These are phyloP conservation scores for Drosophila eohydei DNA, from an alignment of 2,888 invertebrate genomes.

Conservation along the genomic window DNA sequence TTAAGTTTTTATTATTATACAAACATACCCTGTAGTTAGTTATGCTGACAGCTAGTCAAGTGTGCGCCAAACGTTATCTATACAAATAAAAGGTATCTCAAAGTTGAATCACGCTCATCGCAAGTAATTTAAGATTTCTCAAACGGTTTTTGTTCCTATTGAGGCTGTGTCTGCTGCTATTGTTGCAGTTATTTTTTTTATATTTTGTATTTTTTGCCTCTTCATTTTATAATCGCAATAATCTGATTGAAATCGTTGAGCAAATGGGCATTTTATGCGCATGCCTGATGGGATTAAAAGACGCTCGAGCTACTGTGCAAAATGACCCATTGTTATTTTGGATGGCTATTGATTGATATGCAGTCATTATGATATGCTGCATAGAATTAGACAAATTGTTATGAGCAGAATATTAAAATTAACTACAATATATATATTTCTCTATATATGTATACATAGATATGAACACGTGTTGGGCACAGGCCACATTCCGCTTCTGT, in stretches of 20 bases:
- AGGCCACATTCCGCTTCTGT: not conserved
- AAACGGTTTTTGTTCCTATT: slow-evolving; percentile 14
- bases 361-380: slow-evolving; percentile 50
- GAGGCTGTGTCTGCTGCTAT: slow-evolving; percentile 4
- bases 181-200: slow-evolving; percentile 18
- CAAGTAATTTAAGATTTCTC: not conserved
- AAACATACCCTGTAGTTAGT: not conserved
- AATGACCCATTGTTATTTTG: slow-evolving; percentile 48
- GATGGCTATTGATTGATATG: slow-evolving; percentile 55
- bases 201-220: not conserved
- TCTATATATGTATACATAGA: slow-evolving; percentile 4
- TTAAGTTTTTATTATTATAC: not conserved
- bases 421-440: slow-evolving; percentile 5
- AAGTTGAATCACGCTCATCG: slow-evolving; percentile 6
- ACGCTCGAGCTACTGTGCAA: slow-evolving; percentile 57
- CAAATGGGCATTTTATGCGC: slow-evolving; percentile 54
- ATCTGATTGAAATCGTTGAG: slow-evolving; percentile 51
- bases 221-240: slow-evolving; percentile 44
- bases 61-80: not conserved
- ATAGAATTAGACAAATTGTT: slow-evolving; percentile 49
- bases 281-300: slow-evolving; percentile 52
- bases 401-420: slow-evolving; percentile 37
- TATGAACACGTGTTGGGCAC: slow-evolving; percentile 27
- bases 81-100: slow-evolving; percentile 18
- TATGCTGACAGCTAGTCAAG: not conserved